phyloP scores from a whole-genome alignment of 37 sponge, comb jelly and placozoan genomes.

The Ephydatia muelleri region DNA sequence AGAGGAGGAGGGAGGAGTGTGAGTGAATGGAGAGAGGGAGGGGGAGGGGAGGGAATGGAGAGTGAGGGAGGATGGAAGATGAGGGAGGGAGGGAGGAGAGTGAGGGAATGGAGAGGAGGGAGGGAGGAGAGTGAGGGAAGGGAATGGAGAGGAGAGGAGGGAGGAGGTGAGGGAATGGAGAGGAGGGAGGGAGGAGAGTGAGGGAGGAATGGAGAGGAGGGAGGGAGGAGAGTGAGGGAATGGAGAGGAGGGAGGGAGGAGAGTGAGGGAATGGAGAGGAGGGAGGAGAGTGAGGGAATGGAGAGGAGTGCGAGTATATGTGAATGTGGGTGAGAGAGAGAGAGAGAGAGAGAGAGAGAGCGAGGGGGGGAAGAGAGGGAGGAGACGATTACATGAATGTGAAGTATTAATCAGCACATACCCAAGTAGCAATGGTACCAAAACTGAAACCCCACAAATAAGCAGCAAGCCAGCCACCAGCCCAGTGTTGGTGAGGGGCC shows the following conservation, averaged over 20 bases:
- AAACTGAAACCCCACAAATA: not conserved
- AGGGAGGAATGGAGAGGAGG: not conserved
- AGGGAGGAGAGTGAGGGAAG: too few relatives aligned
- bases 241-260: conserved; percentile 7
- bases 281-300: conserved; percentile 22
- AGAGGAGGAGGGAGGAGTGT: not conserved
- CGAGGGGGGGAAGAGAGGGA: not conserved
- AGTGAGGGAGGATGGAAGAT: too few relatives aligned
- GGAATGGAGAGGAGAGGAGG: too few relatives aligned
- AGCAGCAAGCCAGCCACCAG: conserved; percentile 1
- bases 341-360: not conserved
- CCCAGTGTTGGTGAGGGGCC: not conserved
- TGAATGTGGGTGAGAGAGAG: not conserved
- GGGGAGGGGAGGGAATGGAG: not conserved
- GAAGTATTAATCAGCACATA: not conserved
- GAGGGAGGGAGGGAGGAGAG: too few relatives aligned
- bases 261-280: conserved; percentile 27
- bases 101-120: too few relatives aligned
- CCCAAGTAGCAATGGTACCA: conserved; percentile 14
- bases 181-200: too few relatives aligned
- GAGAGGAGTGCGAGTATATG: not conserved
- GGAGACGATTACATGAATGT: not conserved
- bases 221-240: not conserved
- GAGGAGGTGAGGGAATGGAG: too few relatives aligned
- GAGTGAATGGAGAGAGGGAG: not conserved